These are phyloP conservation scores for Periplaneta americana DNA, from an alignment of 1,140 invertebrate species.

Conservation along the genomic window DNA sequence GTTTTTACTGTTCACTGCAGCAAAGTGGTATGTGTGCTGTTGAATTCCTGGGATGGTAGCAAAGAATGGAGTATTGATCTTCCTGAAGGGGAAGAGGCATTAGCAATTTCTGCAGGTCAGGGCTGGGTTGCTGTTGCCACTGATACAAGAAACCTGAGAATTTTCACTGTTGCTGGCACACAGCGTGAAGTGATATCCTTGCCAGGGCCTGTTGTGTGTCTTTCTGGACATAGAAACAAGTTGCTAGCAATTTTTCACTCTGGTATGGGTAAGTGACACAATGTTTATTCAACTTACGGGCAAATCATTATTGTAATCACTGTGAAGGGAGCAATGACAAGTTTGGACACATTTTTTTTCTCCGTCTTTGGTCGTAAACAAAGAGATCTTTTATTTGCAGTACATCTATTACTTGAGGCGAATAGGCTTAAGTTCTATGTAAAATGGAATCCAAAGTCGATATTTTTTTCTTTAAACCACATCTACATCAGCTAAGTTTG, in stretches of 20 bases:
- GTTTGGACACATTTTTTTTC: too few species aligned
- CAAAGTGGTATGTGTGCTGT: constrained; percentile 67
- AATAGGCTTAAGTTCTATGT: too few species aligned
- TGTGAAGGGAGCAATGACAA: too few species aligned
- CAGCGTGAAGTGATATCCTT: constrained; percentile 74
- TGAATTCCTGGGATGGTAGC: constrained; percentile 67
- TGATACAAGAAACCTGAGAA: constrained; percentile 59
- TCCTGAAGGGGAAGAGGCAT: constrained; percentile 68
- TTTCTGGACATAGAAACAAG: constrained; percentile 61
- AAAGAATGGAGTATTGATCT: constrained; percentile 85
- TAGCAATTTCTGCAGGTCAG: constrained; percentile 63
- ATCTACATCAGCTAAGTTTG: too few species aligned
- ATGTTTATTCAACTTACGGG: too few species aligned
- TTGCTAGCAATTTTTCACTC: constrained; percentile 75
- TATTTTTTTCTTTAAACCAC: too few species aligned
- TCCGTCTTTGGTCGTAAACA: neutral
- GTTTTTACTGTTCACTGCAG: constrained; percentile 37
- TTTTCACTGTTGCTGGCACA: constrained; percentile 81
- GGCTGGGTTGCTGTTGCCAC: constrained; percentile 77
- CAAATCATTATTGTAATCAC: too few species aligned
- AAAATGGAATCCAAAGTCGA: too few species aligned
- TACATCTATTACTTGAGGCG: too few species aligned
- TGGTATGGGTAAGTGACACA: constrained; percentile 45
- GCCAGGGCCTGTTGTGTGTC: constrained; percentile 62
- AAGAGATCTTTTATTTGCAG: too few species aligned